phyloP scores from a whole-genome alignment of 2,888 invertebrate genomes.

The Polydrusus tereticollis region DNA sequence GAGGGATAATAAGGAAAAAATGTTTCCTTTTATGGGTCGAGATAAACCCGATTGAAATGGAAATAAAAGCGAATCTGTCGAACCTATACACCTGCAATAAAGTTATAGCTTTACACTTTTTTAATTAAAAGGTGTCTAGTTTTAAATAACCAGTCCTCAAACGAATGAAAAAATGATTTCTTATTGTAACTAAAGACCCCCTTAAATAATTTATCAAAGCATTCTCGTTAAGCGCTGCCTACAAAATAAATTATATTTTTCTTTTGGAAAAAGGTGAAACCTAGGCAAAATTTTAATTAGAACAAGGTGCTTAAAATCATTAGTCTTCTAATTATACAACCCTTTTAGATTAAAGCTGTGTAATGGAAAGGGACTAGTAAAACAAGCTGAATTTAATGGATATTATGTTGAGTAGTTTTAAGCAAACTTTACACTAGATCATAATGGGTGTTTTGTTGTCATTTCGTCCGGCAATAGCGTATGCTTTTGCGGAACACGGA shows the following conservation, averaged over 20 bases:
- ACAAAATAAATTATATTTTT: neutral
- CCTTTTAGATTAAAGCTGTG: slow-evolving; percentile 43
- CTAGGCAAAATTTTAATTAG: slow-evolving; percentile 31
- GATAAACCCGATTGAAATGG: too few relatives aligned
- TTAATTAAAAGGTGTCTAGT: too few relatives aligned
- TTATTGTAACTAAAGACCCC: neutral
- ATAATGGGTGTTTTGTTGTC: slow-evolving; percentile 57
- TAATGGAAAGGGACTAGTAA: slow-evolving; percentile 41
- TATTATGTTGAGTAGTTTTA: slow-evolving; percentile 50
- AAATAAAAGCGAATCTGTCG: too few relatives aligned
- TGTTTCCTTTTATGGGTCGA: too few relatives aligned
- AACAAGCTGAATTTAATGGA: slow-evolving; percentile 50
- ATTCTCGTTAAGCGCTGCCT: neutral
- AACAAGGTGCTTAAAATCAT: slow-evolving; percentile 49
- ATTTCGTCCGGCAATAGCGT: slow-evolving; percentile 46
- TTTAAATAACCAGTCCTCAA: neutral
- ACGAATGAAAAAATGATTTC: neutral
- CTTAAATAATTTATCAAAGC: neutral
- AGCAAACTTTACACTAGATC: slow-evolving; percentile 51
- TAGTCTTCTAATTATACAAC: slow-evolving; percentile 40
- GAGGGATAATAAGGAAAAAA: too few relatives aligned
- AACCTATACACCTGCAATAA: too few relatives aligned
- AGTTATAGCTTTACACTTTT: too few relatives aligned
- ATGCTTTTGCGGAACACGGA: slow-evolving; percentile 2
- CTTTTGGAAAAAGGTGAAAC: neutral